Base-by-base conservation (phyloP, 2,797 vertebrate genomes). In the Pangasius macronema region DNA sequence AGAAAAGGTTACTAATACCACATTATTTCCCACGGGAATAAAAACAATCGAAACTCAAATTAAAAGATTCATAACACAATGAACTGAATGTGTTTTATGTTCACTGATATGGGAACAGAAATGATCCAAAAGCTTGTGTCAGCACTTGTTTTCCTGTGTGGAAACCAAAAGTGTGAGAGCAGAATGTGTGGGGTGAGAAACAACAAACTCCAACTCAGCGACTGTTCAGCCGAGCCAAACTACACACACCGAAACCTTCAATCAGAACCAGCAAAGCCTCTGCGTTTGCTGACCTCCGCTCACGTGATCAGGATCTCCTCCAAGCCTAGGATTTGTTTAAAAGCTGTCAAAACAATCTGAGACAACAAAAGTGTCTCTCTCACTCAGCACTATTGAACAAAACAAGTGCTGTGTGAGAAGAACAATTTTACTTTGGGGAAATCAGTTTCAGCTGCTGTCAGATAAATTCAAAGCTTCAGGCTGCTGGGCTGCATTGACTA, bases 291-390 rank as follows among this genome's bases (percentile, higher is more conserved):
- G 27, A 80, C 73, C 53, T 68, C 59, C 46, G 51, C 51, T 87
- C 57, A 33, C 59, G 77, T 67, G 46, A 84, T 86, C 87, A 76
- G 75, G 36, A 84, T 72, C 51, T 68, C 83, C 70, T 82, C 84
- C 86, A 72, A 83, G 67, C 33, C 24, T 42, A 30, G 59, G 83
- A 73, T 85, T 88, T 90, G 86, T 91, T 91, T 91, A 88, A 92
- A 89, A 90, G 65, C 86, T 90, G 88, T 82, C 82, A 53, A 85
- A 68, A 83, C 63, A 33, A 24, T 83, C 61, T 1, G 46, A 83
- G 61, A 83, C 82, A 83, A 67, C 46, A 67, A 24, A 83, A 33
- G 20, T 53, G n/a, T 68, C 24, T 53, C 46, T 46, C 51, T 24
- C 9, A n/a, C 42, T 84, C 33, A 55, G 70, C 55, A 24, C 10